Base-by-base conservation (phyloP, 2,113 vertebrate species). In the Heterotilapia buettikoferi region DNA sequence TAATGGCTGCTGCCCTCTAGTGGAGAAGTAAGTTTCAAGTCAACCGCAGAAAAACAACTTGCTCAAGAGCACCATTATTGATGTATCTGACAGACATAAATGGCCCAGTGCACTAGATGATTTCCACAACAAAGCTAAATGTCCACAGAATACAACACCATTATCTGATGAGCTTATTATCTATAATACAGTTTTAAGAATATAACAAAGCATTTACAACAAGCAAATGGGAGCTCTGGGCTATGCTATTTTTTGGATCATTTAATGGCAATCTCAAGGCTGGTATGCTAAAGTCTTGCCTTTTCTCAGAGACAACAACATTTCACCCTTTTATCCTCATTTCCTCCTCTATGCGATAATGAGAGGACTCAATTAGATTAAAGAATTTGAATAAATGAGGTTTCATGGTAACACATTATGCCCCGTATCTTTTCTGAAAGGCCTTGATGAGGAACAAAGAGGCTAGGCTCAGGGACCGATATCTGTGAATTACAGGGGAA, bases 1-100 rank as follows among this genome's bases (percentile, higher is more conserved):
- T 94, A 88, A 88, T 84, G 83, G 53, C 79, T 95, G 93, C 94
- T 96, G 94, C 94, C 92, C 91, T 90, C 95, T 96, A 86, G 87
- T 95, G 95, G 92, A 50, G 7, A 86, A 82, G 63, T 9, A 16
- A 7, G 33, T 43, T 38, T 14, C 83, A 61, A 88, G 47, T 45
- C 9, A 76, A 33, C 36, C 7, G 6, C 7, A 87, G 31, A 53
- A 40, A 80, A 47, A 38, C 14, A 52, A 61, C 50, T 56, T 47
- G 19, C 19, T 73, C 7, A 59, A 11, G 9, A 19, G 68, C 36
- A 19, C 18, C 4, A 38, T 57, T 38, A 50, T 19, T 84, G 31
- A 13, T 61, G 18, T 33, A 50, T 56, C 31, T 40, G 24, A 84
- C 12, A 57, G 16, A 29, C 16, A 79, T 82, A 26, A 33, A 33